These are phyloP conservation scores for Eustalomyia histrio DNA, from an alignment of 2,888 invertebrate species.

Conservation along the genomic window DNA sequence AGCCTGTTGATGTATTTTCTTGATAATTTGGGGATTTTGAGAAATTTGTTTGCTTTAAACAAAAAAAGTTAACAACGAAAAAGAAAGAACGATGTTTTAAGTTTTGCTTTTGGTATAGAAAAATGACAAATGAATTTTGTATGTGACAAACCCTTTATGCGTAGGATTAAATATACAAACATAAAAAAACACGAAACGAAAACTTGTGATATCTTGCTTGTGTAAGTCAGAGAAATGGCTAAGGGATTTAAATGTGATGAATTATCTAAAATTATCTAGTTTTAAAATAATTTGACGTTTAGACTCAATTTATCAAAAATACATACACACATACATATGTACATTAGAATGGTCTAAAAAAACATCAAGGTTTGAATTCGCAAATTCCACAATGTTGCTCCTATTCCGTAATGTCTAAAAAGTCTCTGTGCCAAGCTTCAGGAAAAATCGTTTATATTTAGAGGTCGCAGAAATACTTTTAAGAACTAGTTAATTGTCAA, in stretches of 20 bases:
- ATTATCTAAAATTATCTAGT: constrained; percentile 42
- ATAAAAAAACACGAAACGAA: neutral
- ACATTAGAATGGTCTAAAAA: too few species aligned
- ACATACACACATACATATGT: too few species aligned
- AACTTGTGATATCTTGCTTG: constrained; percentile 55
- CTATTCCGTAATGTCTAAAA: too few species aligned
- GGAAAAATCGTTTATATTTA: too few species aligned
- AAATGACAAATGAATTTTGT: constrained; percentile 77
- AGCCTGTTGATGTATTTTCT: constrained; percentile 63
- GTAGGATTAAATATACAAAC: constrained; percentile 70
- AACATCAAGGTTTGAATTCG: too few species aligned
- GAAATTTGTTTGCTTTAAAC: constrained; percentile 56
- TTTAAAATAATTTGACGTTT: constrained; percentile 30
- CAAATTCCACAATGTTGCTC: too few species aligned
- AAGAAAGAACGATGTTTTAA: constrained; percentile 31
- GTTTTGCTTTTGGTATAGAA: constrained; percentile 44
- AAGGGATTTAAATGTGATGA: constrained; percentile 46
- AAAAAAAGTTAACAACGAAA: constrained; percentile 11
- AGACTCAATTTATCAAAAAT: constrained; percentile 29
- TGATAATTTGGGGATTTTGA: constrained; percentile 69
- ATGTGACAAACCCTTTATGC: constrained; percentile 76
- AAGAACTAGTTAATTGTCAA: too few species aligned
- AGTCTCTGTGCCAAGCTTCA: too few species aligned
- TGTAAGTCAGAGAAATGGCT: constrained; percentile 48
- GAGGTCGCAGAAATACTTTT: too few species aligned